These are phyloP conservation scores for Formicarius rufipectus DNA, from an alignment of 2,113 vertebrate genomes.

Conservation along the genomic window DNA sequence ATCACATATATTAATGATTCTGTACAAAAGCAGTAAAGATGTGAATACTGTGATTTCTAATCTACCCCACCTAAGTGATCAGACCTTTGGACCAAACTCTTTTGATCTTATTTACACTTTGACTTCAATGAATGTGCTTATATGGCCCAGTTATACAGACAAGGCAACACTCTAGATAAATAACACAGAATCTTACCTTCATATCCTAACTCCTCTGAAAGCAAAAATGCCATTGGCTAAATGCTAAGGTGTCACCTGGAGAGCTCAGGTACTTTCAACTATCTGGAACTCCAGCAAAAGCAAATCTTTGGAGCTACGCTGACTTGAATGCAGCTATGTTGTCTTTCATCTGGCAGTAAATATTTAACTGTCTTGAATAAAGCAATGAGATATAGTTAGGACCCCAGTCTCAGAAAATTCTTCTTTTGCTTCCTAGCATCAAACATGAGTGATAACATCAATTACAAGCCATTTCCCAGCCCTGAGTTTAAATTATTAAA, in stretches of 20 bases:
- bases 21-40: neutral
- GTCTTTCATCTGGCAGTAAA: neutral
- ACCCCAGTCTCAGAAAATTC: neutral
- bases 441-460: neutral
- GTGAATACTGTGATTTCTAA: neutral
- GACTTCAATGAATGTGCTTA: neutral
- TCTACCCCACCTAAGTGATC: neutral
- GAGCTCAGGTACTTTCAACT: neutral
- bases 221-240: neutral
- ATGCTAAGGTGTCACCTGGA: neutral
- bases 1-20: neutral
- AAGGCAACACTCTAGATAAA: neutral
- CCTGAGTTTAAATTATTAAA: neutral
- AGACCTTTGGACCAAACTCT: neutral
- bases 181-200: neutral
- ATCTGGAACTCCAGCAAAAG: neutral
- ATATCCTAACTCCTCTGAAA: neutral
- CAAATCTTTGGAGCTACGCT: neutral
- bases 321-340: neutral
- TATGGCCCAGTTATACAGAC: neutral
- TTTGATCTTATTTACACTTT: neutral
- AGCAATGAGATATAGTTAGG: neutral
- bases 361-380: neutral
- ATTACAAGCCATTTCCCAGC: neutral
- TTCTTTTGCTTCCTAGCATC: neutral